Percentiles rank a stretch among this genome's conserved stretches.
These are phyloP conservation scores for Peromyscus attwateri DNA, from an alignment of 2,797 vertebrate species.

Conservation along the genomic window DNA sequence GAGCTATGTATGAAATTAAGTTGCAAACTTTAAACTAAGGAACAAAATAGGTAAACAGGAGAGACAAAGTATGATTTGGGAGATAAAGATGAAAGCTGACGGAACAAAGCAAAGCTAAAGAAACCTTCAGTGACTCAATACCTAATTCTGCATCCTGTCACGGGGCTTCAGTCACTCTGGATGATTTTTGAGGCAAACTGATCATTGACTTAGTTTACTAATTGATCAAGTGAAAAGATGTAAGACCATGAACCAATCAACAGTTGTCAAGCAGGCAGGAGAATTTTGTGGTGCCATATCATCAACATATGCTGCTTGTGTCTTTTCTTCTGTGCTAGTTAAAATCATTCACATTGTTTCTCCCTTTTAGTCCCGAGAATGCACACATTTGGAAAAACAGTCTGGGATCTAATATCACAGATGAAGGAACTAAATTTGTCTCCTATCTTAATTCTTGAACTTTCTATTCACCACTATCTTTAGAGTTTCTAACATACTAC, in stretches of 20 bases:
- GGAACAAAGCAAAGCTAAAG: not conserved
- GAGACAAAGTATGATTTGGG: not conserved
- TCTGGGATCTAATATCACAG: slow-evolving; percentile 35
- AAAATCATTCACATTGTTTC: not conserved
- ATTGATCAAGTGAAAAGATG: not conserved
- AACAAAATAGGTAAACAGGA: not conserved
- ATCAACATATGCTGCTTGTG: not conserved
- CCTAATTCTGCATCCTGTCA: not conserved
- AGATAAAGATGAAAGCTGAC: not conserved
- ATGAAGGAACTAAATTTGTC: not conserved
- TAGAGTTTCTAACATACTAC: slow-evolving; percentile 17
- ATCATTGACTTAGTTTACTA: not conserved
- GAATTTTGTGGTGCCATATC: not conserved
- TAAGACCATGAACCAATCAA: not conserved
- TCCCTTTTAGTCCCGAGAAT: not conserved
- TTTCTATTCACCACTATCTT: not conserved
- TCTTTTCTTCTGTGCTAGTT: not conserved
- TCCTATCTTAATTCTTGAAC: not conserved
- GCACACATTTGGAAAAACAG: slow-evolving; percentile 17
- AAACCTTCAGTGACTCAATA: not conserved
- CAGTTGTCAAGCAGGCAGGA: not conserved
- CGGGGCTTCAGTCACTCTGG: not conserved
- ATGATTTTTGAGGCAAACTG: slow-evolving; percentile 44
- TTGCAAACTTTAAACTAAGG: slow-evolving; percentile 21
- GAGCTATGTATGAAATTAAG: not conserved